These are phyloP conservation scores for Danaus chrysippus DNA, from an alignment of 2,888 invertebrate genomes.

Conservation along the genomic window DNA sequence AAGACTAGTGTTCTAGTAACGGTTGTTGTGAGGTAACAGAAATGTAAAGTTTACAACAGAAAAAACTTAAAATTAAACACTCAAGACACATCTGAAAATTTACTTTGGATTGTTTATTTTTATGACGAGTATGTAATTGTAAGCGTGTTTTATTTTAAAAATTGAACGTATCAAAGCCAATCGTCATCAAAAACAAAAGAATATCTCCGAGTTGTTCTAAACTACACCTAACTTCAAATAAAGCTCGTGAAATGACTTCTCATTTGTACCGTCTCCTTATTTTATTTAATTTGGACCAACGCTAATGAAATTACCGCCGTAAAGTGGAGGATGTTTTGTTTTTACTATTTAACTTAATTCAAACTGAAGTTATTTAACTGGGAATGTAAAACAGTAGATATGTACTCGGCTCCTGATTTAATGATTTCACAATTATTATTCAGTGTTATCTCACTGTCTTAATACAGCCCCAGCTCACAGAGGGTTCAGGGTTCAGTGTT, in stretches of 20 bases:
- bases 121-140: too few species aligned
- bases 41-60: too few species aligned
- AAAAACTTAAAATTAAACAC: too few species aligned
- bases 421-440: neutral
- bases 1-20: too few species aligned
- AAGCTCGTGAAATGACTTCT: slow-evolving; percentile 4
- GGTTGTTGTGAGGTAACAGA: too few species aligned
- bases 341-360: slow-evolving; percentile 6
- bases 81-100: too few species aligned
- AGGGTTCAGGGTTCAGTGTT: neutral
- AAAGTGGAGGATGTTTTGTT: slow-evolving; percentile 3
- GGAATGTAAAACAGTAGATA: slow-evolving; percentile 1
- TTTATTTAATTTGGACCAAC: slow-evolving; percentile 7
- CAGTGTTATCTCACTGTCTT: neutral
- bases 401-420: neutral
- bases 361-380: neutral
- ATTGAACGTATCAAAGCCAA: too few species aligned
- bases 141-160: too few species aligned
- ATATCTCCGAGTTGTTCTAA: neutral
- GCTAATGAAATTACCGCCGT: slow-evolving; percentile 6
- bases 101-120: too few species aligned
- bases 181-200: too few species aligned
- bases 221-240: slow-evolving; percentile 7
- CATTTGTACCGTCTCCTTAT: slow-evolving; percentile 6
- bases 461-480: neutral